phyloP scores from a whole-genome alignment of 2,113 vertebrate genomes.

The Hipposideros armiger region DNA sequence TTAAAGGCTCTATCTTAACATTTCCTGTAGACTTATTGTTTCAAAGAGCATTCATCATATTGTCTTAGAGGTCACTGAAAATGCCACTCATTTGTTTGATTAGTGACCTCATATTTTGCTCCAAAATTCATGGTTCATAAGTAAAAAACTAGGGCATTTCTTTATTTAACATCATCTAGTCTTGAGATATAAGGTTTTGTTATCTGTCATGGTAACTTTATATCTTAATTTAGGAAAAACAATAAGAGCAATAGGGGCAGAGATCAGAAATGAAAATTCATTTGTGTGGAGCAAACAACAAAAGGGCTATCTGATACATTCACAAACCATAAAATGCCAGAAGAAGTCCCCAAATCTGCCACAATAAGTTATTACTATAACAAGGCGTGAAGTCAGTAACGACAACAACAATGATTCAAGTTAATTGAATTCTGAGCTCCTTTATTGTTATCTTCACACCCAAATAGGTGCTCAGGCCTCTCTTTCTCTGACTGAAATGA shows the following conservation, averaged over 20 bases:
- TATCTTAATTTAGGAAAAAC: constrained; percentile 73
- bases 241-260: constrained; percentile 50
- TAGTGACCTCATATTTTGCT: constrained; percentile 55
- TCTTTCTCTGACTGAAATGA: constrained; percentile 34
- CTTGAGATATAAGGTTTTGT: constrained; percentile 27
- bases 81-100: constrained; percentile 35
- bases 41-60: constrained; percentile 33
- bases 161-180: constrained; percentile 59
- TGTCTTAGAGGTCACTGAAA: constrained; percentile 19
- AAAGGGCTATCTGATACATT: constrained; percentile 24
- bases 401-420: constrained; percentile 66
- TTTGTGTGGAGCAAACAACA: constrained; percentile 58
- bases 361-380: constrained; percentile 62
- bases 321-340: constrained; percentile 60
- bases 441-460: constrained; percentile 71
- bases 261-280: constrained; percentile 61
- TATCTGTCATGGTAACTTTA: constrained; percentile 72
- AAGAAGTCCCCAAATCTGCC: constrained; percentile 51
- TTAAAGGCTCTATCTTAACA: constrained; percentile 14
- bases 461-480: constrained; percentile 24
- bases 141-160: constrained; percentile 9
- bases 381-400: constrained; percentile 68
- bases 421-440: constrained; percentile 72
- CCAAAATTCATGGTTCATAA: neutral
- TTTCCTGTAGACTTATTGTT: constrained; percentile 55